A percentile compares a stretch with the other conserved stretches of the same genome.
phyloP scores from a whole-genome alignment of 2,113 vertebrate species.

The Orientallactaga bullata region DNA sequence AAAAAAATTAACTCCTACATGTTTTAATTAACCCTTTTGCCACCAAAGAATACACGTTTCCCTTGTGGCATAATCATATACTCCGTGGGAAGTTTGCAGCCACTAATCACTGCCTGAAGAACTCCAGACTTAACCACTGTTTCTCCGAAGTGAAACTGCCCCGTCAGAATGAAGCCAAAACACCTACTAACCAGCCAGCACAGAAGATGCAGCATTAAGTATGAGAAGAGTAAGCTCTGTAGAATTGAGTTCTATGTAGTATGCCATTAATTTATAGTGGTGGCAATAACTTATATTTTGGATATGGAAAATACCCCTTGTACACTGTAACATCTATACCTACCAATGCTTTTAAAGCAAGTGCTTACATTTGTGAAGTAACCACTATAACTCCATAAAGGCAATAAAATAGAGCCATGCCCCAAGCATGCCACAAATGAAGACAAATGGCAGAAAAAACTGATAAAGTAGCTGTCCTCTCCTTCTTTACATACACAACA shows the following conservation, averaged over 20 bases:
- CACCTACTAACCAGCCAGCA: neutral
- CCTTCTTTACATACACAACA: slow-evolving; percentile 67
- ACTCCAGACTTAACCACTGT: neutral
- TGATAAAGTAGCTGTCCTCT: slow-evolving; percentile 9
- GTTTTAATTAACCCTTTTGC: slow-evolving; percentile 83
- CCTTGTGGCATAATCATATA: slow-evolving; percentile 32
- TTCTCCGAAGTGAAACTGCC: slow-evolving; percentile 17
- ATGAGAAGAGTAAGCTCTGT: neutral
- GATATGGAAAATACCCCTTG: slow-evolving; percentile 25
- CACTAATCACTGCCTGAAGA: slow-evolving; percentile 15
- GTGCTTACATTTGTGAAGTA: slow-evolving; percentile 45
- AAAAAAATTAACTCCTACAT: slow-evolving; percentile 72
- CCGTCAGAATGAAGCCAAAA: slow-evolving; percentile 35
- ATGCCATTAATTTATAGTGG: neutral
- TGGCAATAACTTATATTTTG: slow-evolving; percentile 34
- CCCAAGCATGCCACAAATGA: slow-evolving; percentile 32
- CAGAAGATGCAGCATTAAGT: slow-evolving; percentile 38
- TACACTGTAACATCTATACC: neutral
- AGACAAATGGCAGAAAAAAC: slow-evolving; percentile 62
- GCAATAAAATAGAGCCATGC: slow-evolving; percentile 52
- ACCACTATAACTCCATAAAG: slow-evolving; percentile 50
- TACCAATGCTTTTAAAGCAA: slow-evolving; percentile 47
- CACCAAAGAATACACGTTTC: neutral
- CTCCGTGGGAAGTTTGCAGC: neutral
- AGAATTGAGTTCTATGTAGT: neutral